Conservation (phyloP, 2,888 invertebrate species). For the Drosophila affinis region DNA sequence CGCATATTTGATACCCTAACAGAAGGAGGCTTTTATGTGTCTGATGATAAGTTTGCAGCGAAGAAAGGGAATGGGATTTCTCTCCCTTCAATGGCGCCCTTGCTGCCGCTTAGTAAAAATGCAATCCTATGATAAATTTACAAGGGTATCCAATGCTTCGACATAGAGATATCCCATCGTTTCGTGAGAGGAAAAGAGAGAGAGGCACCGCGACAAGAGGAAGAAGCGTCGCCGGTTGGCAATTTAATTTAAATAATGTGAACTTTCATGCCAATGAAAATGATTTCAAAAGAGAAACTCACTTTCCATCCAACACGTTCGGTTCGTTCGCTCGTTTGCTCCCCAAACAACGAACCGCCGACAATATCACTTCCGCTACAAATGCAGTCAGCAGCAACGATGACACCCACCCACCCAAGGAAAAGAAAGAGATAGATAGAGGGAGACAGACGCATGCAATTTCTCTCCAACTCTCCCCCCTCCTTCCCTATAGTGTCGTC, state of each 20-base stretch:
- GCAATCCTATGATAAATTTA: neutral
- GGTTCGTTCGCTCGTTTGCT: neutral
- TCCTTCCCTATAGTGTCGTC: conserved; percentile 48
- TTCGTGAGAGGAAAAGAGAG: conserved; percentile 8
- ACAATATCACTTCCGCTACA: conserved; percentile 68
- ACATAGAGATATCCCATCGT: conserved; percentile 60
- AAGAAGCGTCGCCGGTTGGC: conserved; percentile 47
- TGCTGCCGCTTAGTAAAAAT: neutral
- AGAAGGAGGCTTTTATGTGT: neutral
- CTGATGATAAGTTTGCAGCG: neutral
- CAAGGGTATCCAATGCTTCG: conserved; percentile 2
- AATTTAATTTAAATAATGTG: conserved; percentile 81
- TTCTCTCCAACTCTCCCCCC: conserved; percentile 33
- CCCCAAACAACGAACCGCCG: conserved; percentile 35
- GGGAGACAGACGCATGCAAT: conserved; percentile 41
- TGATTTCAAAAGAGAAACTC: conserved; percentile 76
- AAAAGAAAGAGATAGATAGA: neutral
- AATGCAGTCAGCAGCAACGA: conserved; percentile 52
- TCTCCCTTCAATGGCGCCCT: neutral
- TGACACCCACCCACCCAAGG: conserved; percentile 33
- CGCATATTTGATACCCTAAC: neutral
- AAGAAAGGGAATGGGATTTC: no score
- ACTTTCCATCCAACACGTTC: conserved; percentile 25
- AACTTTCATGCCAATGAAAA: conserved; percentile 79
- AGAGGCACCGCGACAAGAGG: conserved; percentile 8